Evolutionary conservation across 1,140 invertebrate genomes (phyloP).

Genomic region (Oreohelix idahoensis): DNA sequence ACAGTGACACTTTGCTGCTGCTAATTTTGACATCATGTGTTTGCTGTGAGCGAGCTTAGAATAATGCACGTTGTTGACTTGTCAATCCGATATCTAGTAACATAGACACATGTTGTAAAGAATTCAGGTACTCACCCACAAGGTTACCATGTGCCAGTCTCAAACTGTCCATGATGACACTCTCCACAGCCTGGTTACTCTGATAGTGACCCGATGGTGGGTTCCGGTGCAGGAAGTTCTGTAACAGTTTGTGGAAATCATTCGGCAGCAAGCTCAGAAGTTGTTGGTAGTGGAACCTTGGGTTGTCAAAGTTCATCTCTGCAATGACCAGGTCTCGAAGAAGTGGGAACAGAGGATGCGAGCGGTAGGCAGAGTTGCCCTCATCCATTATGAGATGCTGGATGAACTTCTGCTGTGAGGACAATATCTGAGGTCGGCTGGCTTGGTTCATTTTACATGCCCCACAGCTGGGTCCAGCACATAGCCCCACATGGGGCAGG

Average conservation of each 20-base stretch:
- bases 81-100: too few species aligned
- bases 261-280: conserved; percentile 69
- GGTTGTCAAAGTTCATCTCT: conserved; percentile 71
- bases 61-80: too few species aligned
- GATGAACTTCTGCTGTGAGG: conserved; percentile 70
- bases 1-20: too few species aligned
- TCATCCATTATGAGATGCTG: conserved; percentile 70
- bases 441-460: conserved; percentile 62
- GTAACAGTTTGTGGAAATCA: conserved; percentile 68
- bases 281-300: conserved; percentile 69
- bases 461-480: conserved; percentile 60
- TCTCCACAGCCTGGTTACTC: conserved; percentile 67
- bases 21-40: too few species aligned
- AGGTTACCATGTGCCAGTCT: conserved; percentile 69
- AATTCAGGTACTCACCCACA: conserved; percentile 63
- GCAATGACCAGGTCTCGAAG: conserved; percentile 72
- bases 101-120: too few species aligned
- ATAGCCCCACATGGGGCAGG: conserved; percentile 39
- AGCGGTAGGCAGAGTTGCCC: conserved; percentile 68
- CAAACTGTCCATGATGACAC: conserved; percentile 71
- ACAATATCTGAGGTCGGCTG: conserved; percentile 59
- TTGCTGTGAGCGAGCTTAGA: too few species aligned
- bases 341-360: conserved; percentile 71
- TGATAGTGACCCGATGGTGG: conserved; percentile 67
- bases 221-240: conserved; percentile 70